Percentiles rank a stretch among this genome's conserved stretches.
phyloP scores from a whole-genome alignment of 2,888 invertebrate genomes.

The Sipha maydis region DNA sequence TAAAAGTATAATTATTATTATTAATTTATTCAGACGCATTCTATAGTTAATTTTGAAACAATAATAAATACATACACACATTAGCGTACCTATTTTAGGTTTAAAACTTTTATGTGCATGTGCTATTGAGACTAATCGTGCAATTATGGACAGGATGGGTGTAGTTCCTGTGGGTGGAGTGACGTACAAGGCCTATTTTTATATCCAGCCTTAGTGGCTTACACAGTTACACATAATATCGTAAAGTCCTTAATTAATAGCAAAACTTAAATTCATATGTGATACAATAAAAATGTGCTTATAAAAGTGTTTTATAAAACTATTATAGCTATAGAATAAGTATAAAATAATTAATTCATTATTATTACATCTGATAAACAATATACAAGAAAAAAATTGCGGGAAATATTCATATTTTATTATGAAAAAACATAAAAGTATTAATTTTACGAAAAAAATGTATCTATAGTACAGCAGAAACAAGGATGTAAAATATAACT shows the following conservation, averaged over 20 bases:
- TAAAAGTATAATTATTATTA: neutral
- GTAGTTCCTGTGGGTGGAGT: slow-evolving; percentile 61
- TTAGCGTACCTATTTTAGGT: slow-evolving; percentile 26
- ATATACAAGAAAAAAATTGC: too few species aligned
- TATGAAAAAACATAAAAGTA: too few species aligned
- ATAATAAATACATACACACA: neutral
- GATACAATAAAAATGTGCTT: neutral
- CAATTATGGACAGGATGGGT: slow-evolving; percentile 61
- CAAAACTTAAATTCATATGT: slow-evolving; percentile 5
- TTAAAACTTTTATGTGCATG: slow-evolving; percentile 22
- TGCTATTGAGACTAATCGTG: slow-evolving; percentile 53
- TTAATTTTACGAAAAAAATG: too few species aligned
- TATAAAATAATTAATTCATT: too few species aligned
- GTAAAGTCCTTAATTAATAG: slow-evolving; percentile 44
- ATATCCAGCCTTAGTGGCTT: slow-evolving; percentile 5
- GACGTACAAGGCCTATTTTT: slow-evolving; percentile 56
- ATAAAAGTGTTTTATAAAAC: too few species aligned
- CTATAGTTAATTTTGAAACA: slow-evolving; percentile 9
- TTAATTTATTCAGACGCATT: neutral
- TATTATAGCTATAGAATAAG: too few species aligned
- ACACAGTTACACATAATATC: neutral
- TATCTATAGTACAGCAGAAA: too few species aligned
- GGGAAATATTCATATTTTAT: too few species aligned
- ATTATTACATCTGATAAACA: too few species aligned
- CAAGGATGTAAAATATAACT: too few species aligned